A percentile compares a stretch with the other conserved stretches of the same genome.
phyloP scores from a whole-genome alignment of 2,888 invertebrate genomes.

The Tetheella fluctuosa region DNA sequence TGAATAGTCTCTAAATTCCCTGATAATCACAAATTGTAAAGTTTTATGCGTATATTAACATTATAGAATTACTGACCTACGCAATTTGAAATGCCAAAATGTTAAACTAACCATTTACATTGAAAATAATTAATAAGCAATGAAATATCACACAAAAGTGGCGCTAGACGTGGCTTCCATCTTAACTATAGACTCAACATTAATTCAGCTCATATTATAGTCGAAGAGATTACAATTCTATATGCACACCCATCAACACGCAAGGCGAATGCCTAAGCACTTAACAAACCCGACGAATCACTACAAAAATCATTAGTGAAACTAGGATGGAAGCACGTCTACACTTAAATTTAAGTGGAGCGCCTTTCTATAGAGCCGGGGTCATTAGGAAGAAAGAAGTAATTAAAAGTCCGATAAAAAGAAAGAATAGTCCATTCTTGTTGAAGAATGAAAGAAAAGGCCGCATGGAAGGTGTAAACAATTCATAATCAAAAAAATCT shows the following conservation, averaged over 20 bases:
- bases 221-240: constrained; percentile 13
- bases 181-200: constrained; percentile 28
- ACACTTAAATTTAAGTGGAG: constrained; percentile 68
- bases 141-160: constrained; percentile 18
- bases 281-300: constrained; percentile 23
- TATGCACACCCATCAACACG: constrained; percentile 16
- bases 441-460: constrained; percentile 29
- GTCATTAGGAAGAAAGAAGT: constrained; percentile 75
- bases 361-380: constrained; percentile 66
- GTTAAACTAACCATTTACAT: not conserved
- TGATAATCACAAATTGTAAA: no score
- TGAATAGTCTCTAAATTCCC: no score
- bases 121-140: constrained; percentile 18
- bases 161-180: constrained; percentile 24
- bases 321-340: constrained; percentile 74
- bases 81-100: constrained; percentile 1
- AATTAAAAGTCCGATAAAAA: constrained; percentile 77
- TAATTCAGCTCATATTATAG: constrained; percentile 34
- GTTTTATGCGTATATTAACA: no score
- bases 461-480: constrained; percentile 48
- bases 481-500: constrained; percentile 57
- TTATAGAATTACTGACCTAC: constrained; percentile 1
- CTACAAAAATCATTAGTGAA: constrained; percentile 45
- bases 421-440: constrained; percentile 42
- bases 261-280: constrained; percentile 23